Percentiles rank a stretch among this genome's conserved stretches.
These are phyloP conservation scores for Chaetodon trifasciatus DNA, from an alignment of 2,797 vertebrate genomes.

Conservation along the genomic window DNA sequence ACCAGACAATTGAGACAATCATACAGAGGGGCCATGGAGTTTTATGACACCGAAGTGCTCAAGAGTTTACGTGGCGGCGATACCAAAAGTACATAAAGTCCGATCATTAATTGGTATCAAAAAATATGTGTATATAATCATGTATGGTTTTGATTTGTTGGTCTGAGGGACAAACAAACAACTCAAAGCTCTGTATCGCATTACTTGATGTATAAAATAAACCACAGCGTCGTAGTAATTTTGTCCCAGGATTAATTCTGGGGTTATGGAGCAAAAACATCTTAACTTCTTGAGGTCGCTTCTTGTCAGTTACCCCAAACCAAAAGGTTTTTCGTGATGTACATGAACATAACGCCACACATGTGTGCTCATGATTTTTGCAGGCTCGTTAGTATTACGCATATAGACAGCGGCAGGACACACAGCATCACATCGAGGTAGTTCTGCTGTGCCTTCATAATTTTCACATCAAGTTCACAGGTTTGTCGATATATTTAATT, in stretches of 20 bases:
- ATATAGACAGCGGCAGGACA: slow-evolving; percentile 24
- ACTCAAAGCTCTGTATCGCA: not conserved
- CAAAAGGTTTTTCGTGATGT: not conserved
- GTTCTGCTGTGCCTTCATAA: rapidly evolving
- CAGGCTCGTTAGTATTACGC: slow-evolving; percentile 6
- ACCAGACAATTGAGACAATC: not conserved
- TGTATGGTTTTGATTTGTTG: not conserved
- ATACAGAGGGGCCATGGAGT: not conserved
- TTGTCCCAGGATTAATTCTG: not conserved
- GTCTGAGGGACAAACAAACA: not conserved
- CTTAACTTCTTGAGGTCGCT: too few relatives aligned
- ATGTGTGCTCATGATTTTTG: not conserved
- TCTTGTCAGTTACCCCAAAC: not conserved
- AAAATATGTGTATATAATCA: not conserved
- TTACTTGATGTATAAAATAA: not conserved
- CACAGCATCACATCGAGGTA: slow-evolving; percentile 53
- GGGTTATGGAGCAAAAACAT: not conserved
- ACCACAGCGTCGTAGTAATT: not conserved
- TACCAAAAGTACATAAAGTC: not conserved
- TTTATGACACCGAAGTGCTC: not conserved
- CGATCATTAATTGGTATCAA: not conserved
- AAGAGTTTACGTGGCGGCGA: not conserved
- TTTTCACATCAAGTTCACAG: rapidly evolving
- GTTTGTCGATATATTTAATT: rapidly evolving
- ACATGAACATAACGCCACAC: slow-evolving; percentile 43